Percentiles rank a stretch among this genome's conserved stretches.
These are phyloP conservation scores for Polyommatus icarus DNA, from an alignment of 2,888 invertebrate genomes.

Conservation along the genomic window DNA sequence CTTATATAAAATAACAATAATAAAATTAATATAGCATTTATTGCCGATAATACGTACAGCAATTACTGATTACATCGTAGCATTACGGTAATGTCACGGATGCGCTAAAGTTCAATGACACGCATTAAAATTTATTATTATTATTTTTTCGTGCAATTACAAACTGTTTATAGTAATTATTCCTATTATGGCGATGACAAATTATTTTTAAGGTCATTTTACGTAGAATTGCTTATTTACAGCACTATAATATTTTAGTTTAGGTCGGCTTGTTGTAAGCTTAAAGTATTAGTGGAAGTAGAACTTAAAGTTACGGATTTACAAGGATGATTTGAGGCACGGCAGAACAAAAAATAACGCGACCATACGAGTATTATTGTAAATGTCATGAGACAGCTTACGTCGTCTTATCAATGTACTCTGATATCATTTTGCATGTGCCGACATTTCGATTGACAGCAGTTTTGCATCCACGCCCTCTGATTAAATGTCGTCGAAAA, in stretches of 20 bases:
- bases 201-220: background rate
- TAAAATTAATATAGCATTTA: background rate
- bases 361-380: too few species aligned
- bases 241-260: background rate
- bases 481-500: too few species aligned
- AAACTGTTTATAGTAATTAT: slow-evolving; percentile 17
- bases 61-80: slow-evolving; percentile 26
- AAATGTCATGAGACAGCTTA: too few species aligned
- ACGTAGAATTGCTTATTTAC: background rate
- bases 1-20: background rate
- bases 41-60: background rate
- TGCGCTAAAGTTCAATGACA: slow-evolving; percentile 30
- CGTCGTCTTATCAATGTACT: too few species aligned
- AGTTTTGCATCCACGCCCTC: too few species aligned
- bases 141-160: slow-evolving; percentile 19
- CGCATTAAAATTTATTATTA: slow-evolving; percentile 18
- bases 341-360: too few species aligned
- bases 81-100: slow-evolving; percentile 29
- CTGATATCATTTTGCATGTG: too few species aligned
- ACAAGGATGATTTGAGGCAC: too few species aligned
- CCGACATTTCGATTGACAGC: too few species aligned
- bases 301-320: too few species aligned
- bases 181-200: background rate
- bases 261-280: background rate
- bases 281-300: too few species aligned